Conservation (phyloP, 2,888 invertebrate species). For the Lithophane socia region DNA sequence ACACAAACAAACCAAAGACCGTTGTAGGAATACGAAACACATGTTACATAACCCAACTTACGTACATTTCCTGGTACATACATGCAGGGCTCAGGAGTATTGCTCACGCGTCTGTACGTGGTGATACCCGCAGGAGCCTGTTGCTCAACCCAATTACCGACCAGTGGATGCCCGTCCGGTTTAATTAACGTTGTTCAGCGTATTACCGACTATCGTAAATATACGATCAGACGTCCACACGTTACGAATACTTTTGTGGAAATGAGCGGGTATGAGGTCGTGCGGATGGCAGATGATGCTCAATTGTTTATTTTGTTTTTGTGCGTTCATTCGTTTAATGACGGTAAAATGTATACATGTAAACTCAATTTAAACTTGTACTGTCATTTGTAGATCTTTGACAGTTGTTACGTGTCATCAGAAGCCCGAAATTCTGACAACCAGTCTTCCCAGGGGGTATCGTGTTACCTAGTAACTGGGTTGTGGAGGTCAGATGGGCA, state of each 20-base stretch:
- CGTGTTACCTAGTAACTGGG: too few species aligned
- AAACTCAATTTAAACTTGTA: background rate
- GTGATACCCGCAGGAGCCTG: constrained; percentile 69
- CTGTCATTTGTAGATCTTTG: too few species aligned
- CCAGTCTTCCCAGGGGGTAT: too few species aligned
- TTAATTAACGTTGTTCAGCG: constrained; percentile 72
- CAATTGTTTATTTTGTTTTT: constrained; percentile 15
- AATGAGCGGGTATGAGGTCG: background rate
- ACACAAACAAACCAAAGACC: constrained; percentile 37
- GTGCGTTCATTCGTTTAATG: background rate
- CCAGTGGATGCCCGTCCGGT: constrained; percentile 54
- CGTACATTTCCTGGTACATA: constrained; percentile 13
- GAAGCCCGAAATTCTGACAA: too few species aligned
- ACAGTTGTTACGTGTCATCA: too few species aligned
- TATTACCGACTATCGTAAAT: constrained; percentile 65
- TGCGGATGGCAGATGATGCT: background rate
- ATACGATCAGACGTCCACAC: constrained; percentile 32
- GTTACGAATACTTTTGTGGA: constrained; percentile 32
- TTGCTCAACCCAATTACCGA: constrained; percentile 72
- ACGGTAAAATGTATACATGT: background rate
- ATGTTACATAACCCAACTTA: constrained; percentile 27
- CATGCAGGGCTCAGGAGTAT: constrained; percentile 44
- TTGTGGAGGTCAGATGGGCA: too few species aligned
- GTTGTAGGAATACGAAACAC: constrained; percentile 45
- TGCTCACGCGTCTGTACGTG: constrained; percentile 55